Evolutionary conservation across 2,888 invertebrate genomes (phyloP).

Genomic region (Phasia obesa): DNA sequence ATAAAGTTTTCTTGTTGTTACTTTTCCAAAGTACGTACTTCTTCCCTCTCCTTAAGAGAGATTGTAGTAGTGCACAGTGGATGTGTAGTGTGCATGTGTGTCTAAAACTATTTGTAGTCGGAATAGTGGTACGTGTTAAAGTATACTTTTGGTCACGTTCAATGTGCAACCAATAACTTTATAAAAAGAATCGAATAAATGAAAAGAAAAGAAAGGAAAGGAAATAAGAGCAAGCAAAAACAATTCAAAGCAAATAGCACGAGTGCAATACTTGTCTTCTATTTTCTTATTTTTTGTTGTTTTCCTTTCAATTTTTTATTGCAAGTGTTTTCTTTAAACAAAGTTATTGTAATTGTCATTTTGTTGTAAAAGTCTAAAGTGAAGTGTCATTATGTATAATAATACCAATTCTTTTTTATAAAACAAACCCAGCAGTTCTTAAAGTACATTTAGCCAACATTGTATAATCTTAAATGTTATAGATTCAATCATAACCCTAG

Average conservation of each 20-base stretch:
- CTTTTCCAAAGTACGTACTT: neutral
- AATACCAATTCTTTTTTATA: neutral
- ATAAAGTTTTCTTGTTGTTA: slow-evolving; percentile 39
- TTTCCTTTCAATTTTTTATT: slow-evolving; percentile 17
- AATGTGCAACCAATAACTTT: slow-evolving; percentile 60
- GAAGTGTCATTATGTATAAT: slow-evolving; percentile 52
- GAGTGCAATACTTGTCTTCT: slow-evolving; percentile 40
- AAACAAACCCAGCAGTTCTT: slow-evolving; percentile 13
- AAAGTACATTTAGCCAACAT: neutral
- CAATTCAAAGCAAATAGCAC: slow-evolving; percentile 37
- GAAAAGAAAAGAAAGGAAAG: slow-evolving; percentile 14
- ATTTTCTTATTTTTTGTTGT: slow-evolving; percentile 12
- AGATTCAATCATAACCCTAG: too few species aligned
- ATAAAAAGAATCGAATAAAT: slow-evolving; percentile 45
- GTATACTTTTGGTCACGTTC: slow-evolving; percentile 68
- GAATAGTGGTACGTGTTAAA: slow-evolving; percentile 60
- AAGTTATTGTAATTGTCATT: slow-evolving; percentile 67
- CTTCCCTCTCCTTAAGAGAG: neutral
- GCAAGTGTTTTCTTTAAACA: slow-evolving; percentile 30
- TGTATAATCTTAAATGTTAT: neutral
- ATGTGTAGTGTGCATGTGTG: neutral
- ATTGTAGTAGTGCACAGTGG: neutral
- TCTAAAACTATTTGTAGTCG: neutral
- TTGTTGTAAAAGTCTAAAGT: slow-evolving; percentile 63
- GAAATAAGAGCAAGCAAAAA: slow-evolving; percentile 15